Evolutionary conservation across 1,140 invertebrate species (phyloP).

Genomic region (Drosophila ogumai): DNA sequence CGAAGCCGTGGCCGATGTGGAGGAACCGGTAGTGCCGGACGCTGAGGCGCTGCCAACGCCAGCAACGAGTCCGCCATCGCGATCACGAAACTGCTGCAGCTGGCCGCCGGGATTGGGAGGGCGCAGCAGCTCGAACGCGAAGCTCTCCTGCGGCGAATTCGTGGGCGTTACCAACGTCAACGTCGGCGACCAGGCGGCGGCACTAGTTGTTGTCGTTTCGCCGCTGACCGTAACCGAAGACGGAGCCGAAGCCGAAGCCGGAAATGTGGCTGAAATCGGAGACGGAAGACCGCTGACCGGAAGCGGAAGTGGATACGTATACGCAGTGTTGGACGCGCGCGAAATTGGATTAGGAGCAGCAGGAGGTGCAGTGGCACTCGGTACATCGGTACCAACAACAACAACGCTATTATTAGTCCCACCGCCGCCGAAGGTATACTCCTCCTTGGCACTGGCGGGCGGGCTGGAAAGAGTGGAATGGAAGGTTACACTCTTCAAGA

Average conservation of each 20-base stretch:
- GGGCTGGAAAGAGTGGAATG: slow-evolving; percentile 93
- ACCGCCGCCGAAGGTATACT: slow-evolving; percentile 57
- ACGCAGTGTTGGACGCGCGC: slow-evolving; percentile 29
- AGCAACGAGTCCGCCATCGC: slow-evolving; percentile 49
- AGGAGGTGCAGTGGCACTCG: slow-evolving; percentile 8
- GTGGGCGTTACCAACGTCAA: slow-evolving; percentile 79
- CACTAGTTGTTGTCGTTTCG: slow-evolving; percentile 13
- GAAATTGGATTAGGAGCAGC: slow-evolving; percentile 8
- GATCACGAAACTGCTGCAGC: not conserved
- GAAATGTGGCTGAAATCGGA: slow-evolving; percentile 2
- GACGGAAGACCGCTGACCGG: slow-evolving; percentile 24
- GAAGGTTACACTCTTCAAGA: slow-evolving; percentile 95
- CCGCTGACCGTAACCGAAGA: no score
- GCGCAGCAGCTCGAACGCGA: slow-evolving; percentile 47
- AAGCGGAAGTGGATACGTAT: slow-evolving; percentile 33
- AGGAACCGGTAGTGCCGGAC: slow-evolving; percentile 34
- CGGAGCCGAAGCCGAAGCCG: not conserved
- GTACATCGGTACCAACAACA: slow-evolving; percentile 5
- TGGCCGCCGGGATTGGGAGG: slow-evolving; percentile 4
- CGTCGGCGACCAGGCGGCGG: slow-evolving; percentile 62
- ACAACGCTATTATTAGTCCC: slow-evolving; percentile 7
- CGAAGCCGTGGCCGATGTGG: slow-evolving; percentile 27
- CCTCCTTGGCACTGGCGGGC: slow-evolving; percentile 86
- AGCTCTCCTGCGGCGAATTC: slow-evolving; percentile 74
- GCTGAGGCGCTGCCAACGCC: slow-evolving; percentile 64